Evolutionary conservation across 2,113 vertebrate species (phyloP), one percentile per base, ranked within the genome.

Genomic region (Mohoua ochrocephala): DNA sequence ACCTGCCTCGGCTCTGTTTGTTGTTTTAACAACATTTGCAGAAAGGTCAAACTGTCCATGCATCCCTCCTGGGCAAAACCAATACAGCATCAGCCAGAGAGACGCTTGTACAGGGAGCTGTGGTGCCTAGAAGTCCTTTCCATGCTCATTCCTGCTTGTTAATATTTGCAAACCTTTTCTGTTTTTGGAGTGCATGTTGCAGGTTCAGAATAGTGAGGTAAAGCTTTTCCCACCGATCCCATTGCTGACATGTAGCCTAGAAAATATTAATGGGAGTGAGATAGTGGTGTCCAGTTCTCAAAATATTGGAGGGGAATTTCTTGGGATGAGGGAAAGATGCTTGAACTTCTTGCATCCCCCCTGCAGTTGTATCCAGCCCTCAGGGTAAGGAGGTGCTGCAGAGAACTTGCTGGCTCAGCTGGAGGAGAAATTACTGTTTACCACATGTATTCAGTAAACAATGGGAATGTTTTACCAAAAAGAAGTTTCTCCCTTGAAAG

Each of bases 21-120:
- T 68, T 95, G 54, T 77, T 95, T 47, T 44, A 70, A 68, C 42
- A 87, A 83, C 70, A 44, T 78, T 60, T 85, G 44, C 75, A 61
- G 94, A 89, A 94, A 97, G 91, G 90, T 97, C 92, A 96, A 41
- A 80, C 67, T 86, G 79, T 85, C 73, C 50, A 1, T 65, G 41
- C 44, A 7, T 89, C 0, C 18, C 79, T 84, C 23, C 77, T 84
- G 78, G 90, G 90, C 61, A 78, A 93, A 84, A 61, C 31, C 73
- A 44, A 41, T 82, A 52, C 28, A 71, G 50, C 77, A 71, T 26
- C 84, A 65, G 76, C 67, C 45, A 35, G 4, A 3, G 35, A 37
- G 30, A 75, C 12, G 49, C 47, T 77, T 86, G 67, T 83, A 8
- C 27, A 26, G 35, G 23, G 53, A 47, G 22, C 3, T 50, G 20